Base-by-base conservation (phyloP, 2,113 vertebrate species). In the Nesogale talazaci region DNA sequence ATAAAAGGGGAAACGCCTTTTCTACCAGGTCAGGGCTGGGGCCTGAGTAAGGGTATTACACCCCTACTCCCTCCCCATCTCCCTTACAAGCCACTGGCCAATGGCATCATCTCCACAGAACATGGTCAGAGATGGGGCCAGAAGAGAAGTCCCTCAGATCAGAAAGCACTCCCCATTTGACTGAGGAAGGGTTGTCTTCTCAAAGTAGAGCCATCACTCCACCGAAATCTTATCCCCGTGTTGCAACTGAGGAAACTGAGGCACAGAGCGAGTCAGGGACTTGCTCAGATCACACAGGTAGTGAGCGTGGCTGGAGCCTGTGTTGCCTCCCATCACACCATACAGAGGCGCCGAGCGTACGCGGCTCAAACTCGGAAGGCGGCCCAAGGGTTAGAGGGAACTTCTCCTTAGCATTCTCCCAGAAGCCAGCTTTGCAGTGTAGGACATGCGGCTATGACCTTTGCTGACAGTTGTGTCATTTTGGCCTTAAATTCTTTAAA, bases 241-340 rank as follows among this genome's bases (percentile, higher is more conserved):
- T 94, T 92, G 42, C 65, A 80, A 85, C 92, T 79, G 89, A 90
- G 89, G 57, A 86, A 85, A 86, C 91, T 86, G 90, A 91, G 90
- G 59, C 0, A 0, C 87, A 88, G 80, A 88, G 83, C 88, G 70
- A 80, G 52, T 90, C 76, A 79, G 78, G 81, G 93, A 90, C 46
- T 90, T 89, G 65, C 40, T 38, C 80, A 52, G 80, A 70, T 79
- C 87, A 83, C 27, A 78, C 70, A 57, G 15, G 75, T 85, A 88
- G 42, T 77, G 74, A 80, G 77, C 67, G 78, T 78, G 80, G 80
- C 42, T 63, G n/a, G 77, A 78, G 92, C 81, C 85, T 7, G 5
- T 46, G 46, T 23, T 89, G 42, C 57, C 27, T 40, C 27, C 27
- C 16, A 0, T 75, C 7, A 1, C 6, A 3, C 10, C 3, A 25